These are phyloP conservation scores for Thaumatotibia leucotreta DNA, from an alignment of 1,140 invertebrate species.

Conservation along the genomic window DNA sequence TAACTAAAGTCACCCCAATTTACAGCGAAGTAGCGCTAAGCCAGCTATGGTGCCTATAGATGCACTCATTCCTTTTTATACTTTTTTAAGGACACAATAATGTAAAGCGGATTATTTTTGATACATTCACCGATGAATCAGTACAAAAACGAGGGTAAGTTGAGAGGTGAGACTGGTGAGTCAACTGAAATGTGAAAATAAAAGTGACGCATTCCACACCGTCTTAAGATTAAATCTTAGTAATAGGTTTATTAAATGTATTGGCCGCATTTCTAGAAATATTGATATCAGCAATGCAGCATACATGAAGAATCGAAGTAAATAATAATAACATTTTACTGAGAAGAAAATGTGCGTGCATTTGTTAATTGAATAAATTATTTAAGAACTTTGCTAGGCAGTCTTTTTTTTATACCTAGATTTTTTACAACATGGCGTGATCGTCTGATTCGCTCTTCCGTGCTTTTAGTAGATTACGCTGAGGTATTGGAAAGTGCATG, in stretches of 20 bases:
- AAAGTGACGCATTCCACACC: not conserved
- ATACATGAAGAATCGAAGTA: too few species aligned
- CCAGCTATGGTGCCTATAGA: too few species aligned
- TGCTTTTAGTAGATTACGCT: not conserved
- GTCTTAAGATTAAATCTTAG: too few species aligned
- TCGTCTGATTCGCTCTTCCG: not conserved
- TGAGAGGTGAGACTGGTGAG: not conserved
- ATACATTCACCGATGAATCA: not conserved
- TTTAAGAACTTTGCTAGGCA: not conserved
- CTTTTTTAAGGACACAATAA: not conserved
- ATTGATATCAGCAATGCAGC: too few species aligned
- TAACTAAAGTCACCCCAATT: too few species aligned
- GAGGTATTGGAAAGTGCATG: slow-evolving; percentile 3
- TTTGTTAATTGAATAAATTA: not conserved
- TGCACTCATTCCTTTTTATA: too few species aligned
- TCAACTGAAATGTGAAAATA: not conserved
- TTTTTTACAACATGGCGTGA: not conserved
- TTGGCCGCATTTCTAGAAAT: too few species aligned
- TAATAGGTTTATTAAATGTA: too few species aligned
- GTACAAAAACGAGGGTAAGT: not conserved
- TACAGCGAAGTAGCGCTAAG: too few species aligned
- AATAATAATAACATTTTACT: too few species aligned
- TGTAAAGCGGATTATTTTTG: not conserved
- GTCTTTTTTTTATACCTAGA: not conserved
- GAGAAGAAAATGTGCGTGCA: not conserved